These are phyloP conservation scores for Lasioglossum albipes DNA, from an alignment of 1,140 invertebrate species.

Conservation along the genomic window DNA sequence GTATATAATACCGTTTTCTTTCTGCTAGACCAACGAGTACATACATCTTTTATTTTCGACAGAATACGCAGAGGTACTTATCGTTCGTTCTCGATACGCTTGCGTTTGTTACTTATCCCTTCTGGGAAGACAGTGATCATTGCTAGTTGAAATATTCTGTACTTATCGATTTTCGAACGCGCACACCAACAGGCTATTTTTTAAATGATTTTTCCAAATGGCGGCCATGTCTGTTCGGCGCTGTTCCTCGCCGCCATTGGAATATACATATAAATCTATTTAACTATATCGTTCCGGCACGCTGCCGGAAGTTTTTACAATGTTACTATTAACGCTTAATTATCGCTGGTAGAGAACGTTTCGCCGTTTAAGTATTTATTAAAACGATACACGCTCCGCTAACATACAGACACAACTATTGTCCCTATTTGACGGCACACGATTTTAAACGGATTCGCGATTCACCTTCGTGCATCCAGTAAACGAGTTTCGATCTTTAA, in stretches of 20 bases:
- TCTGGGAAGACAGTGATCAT: neutral
- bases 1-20: slow-evolving; percentile 21
- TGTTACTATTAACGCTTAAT: slow-evolving; percentile 3
- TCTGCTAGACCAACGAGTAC: neutral
- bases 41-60: neutral
- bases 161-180: neutral
- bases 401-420: neutral
- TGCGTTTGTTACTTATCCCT: neutral
- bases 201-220: neutral
- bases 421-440: slow-evolving; percentile 7
- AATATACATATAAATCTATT: neutral
- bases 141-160: neutral
- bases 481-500: slow-evolving; percentile 18
- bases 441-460: slow-evolving; percentile 3
- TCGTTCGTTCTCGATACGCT: neutral
- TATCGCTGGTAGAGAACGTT: neutral
- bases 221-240: too few species aligned
- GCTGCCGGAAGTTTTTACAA: neutral
- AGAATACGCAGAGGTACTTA: slow-evolving; percentile 16
- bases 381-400: slow-evolving; percentile 7
- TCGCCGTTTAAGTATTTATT: slow-evolving; percentile 16
- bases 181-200: neutral
- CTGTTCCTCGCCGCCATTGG: neutral
- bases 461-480: slow-evolving; percentile 12
- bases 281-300: neutral